Percentiles rank a stretch among this genome's conserved stretches.
phyloP scores from a whole-genome alignment of 2,113 vertebrate genomes.

The Taurulus bubalis region DNA sequence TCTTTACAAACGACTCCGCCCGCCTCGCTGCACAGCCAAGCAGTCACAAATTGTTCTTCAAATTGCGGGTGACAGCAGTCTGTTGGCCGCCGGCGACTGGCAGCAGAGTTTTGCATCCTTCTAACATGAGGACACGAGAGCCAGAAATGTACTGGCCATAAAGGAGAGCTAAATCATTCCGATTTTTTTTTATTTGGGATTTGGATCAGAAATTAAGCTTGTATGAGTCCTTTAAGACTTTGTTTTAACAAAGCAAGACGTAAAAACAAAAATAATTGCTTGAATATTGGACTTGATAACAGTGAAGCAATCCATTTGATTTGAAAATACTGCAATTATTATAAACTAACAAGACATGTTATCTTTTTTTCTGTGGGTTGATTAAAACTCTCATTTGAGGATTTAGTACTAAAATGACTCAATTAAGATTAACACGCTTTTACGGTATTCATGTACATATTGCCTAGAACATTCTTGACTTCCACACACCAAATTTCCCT shows the following conservation, averaged over 20 bases:
- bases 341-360: neutral
- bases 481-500: neutral
- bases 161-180: slow-evolving; percentile 12
- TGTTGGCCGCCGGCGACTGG: slow-evolving; percentile 45
- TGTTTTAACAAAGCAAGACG: neutral
- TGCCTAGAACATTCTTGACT: neutral
- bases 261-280: neutral
- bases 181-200: neutral
- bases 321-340: neutral
- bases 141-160: slow-evolving; percentile 2
- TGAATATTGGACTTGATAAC: neutral
- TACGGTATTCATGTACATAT: neutral
- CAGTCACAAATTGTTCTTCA: slow-evolving; percentile 45
- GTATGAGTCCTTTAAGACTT: neutral
- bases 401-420: neutral
- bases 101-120: slow-evolving; percentile 29
- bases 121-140: slow-evolving; percentile 3
- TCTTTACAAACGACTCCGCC: slow-evolving; percentile 19
- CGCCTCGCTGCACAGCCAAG: slow-evolving; percentile 39
- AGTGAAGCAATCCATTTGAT: neutral
- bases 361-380: neutral
- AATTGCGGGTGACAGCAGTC: slow-evolving; percentile 51
- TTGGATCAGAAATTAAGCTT: neutral
- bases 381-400: neutral
- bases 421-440: neutral